Evolutionary conservation across 2,113 vertebrate genomes (phyloP).

Genomic region (Alces alces): DNA sequence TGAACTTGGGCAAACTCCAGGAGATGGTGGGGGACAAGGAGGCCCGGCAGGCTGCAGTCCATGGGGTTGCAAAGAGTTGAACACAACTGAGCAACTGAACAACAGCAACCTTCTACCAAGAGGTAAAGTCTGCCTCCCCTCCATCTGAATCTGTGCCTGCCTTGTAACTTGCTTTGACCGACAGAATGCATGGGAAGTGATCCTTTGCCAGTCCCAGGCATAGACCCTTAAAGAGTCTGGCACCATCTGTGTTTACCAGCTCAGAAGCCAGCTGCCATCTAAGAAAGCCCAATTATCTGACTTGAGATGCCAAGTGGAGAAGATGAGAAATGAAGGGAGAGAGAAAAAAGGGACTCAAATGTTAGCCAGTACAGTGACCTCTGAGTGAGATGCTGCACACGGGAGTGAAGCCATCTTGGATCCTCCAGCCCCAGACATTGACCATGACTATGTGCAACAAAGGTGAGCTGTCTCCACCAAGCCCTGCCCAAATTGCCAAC

Average conservation of each 20-base stretch:
- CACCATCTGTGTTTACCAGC: not conserved
- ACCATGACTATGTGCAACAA: not conserved
- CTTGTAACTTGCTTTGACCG: not conserved
- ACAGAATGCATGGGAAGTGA: not conserved
- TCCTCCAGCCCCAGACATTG: not conserved
- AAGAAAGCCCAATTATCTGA: slow-evolving; percentile 4
- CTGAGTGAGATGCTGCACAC: not conserved
- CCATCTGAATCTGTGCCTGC: not conserved
- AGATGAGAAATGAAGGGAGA: not conserved
- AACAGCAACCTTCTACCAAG: not conserved
- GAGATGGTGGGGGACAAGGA: not conserved
- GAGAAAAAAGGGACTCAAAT: not conserved
- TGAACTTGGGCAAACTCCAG: not conserved
- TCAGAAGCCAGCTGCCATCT: not conserved
- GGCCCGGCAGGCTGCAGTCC: not conserved
- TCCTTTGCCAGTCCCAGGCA: not conserved
- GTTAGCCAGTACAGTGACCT: not conserved
- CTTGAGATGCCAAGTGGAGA: not conserved
- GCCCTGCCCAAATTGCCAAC: not conserved
- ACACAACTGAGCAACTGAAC: not conserved
- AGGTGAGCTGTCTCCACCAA: not conserved
- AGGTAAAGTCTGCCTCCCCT: not conserved
- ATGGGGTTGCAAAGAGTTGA: not conserved
- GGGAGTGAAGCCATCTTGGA: not conserved
- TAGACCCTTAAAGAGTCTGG: not conserved